Conservation (phyloP, 2,113 vertebrate genomes). For the Platichthys flesus region DNA sequence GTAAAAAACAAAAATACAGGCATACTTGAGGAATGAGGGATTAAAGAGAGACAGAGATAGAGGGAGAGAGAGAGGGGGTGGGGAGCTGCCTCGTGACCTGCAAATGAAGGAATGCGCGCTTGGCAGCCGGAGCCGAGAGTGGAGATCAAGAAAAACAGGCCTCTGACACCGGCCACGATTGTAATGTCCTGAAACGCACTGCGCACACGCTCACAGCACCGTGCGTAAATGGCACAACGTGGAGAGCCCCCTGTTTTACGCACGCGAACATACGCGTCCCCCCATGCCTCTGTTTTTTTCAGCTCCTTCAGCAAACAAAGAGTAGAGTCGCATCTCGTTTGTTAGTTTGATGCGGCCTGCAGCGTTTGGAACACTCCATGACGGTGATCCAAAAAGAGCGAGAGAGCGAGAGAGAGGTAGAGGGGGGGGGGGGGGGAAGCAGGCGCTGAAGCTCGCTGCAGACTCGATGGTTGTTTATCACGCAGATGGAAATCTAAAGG, state of each 20-base stretch:
- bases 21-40: not conserved
- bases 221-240: not conserved
- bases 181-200: not conserved
- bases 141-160: constrained; percentile 63
- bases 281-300: not conserved
- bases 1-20: not conserved
- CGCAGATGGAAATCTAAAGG: constrained; percentile 44
- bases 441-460: constrained; percentile 32
- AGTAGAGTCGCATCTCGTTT: constrained; percentile 30
- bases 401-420: too few species aligned
- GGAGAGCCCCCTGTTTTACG: not conserved
- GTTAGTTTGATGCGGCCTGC: not conserved
- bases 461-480: constrained; percentile 35
- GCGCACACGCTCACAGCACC: not conserved
- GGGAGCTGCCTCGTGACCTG: constrained; percentile 57
- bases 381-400: too few species aligned
- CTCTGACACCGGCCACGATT: constrained; percentile 21
- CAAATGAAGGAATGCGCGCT: constrained; percentile 44
- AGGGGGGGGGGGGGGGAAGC: not conserved
- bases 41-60: not conserved
- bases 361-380: too few species aligned
- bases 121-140: constrained; percentile 4
- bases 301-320: constrained; percentile 33
- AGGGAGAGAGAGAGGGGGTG: not conserved
- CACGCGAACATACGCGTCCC: not conserved